These are phyloP conservation scores for Ricordea florida DNA, from an alignment of 92 coral and sea anemone species.

Conservation along the genomic window DNA sequence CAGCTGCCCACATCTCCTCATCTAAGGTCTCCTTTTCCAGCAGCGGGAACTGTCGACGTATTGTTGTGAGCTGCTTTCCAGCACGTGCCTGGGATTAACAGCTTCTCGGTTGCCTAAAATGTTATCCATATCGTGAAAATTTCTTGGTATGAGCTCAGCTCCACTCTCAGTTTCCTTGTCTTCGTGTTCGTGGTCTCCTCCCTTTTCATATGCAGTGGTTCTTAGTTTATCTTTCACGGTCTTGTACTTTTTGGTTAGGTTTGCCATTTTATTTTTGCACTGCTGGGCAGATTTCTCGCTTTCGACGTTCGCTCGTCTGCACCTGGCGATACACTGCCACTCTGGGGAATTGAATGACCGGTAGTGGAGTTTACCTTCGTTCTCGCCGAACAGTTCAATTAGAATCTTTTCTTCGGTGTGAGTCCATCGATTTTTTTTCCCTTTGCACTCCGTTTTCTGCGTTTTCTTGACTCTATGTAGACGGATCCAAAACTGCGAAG, in stretches of 20 bases:
- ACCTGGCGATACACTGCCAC: conserved; percentile 42
- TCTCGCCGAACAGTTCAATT: conserved; percentile 31
- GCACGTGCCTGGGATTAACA: conserved; percentile 39
- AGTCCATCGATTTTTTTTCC: conserved; percentile 39
- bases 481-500: conserved; percentile 5
- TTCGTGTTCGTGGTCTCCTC: conserved; percentile 16
- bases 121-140: conserved; percentile 45
- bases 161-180: conserved; percentile 14
- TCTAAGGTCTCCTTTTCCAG: conserved; percentile 24
- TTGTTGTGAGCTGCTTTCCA: conserved; percentile 34
- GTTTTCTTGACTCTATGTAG: neutral
- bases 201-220: conserved; percentile 32
- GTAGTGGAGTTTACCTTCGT: conserved; percentile 26
- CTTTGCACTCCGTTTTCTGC: conserved; percentile 29
- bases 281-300: conserved; percentile 42
- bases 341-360: conserved; percentile 34
- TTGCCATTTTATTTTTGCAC: conserved; percentile 43
- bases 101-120: conserved; percentile 54
- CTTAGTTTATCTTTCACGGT: conserved; percentile 32
- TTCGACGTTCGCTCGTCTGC: conserved; percentile 25
- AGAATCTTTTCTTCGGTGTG: conserved; percentile 37
- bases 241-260: conserved; percentile 49
- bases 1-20: conserved; percentile 13
- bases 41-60: conserved; percentile 2
- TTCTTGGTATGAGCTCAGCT: conserved; percentile 16